phyloP scores from a whole-genome alignment of 2,797 vertebrate species.

The Melanotaenia nigrans region DNA sequence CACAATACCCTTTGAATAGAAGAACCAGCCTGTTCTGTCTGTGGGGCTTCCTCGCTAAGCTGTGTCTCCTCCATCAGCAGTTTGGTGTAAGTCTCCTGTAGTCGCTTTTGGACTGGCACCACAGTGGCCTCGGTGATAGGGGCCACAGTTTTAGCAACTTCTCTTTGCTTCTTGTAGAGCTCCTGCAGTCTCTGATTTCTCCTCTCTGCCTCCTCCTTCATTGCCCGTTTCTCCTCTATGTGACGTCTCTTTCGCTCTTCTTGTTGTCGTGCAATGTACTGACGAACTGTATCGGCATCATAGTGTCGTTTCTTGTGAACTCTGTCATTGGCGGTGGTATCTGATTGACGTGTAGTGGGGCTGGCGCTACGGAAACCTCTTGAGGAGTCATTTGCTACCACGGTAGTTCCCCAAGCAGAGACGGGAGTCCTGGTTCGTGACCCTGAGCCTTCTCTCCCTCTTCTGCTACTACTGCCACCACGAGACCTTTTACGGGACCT shows the following conservation, averaged over 20 bases:
- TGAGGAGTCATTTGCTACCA: conserved; percentile 34
- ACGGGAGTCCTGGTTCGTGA: conserved; percentile 64
- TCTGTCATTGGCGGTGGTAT: conserved; percentile 75
- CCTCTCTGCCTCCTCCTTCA: conserved; percentile 90
- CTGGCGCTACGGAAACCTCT: conserved; percentile 85
- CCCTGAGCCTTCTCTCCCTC: conserved; percentile 70
- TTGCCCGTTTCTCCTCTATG: conserved; percentile 88
- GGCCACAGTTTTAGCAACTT: conserved; percentile 59
- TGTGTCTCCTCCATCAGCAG: conserved; percentile 85
- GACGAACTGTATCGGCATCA: conserved; percentile 90
- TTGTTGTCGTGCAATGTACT: conserved; percentile 92
- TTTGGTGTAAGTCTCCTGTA: conserved; percentile 92
- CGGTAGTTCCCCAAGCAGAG: conserved; percentile 55
- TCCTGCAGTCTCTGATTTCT: conserved; percentile 93
- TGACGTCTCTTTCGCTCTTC: conserved; percentile 91
- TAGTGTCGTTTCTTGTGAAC: conserved; percentile 92
- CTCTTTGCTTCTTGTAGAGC: conserved; percentile 93
- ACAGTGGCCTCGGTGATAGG: conserved; percentile 67
- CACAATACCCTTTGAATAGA: conserved; percentile 62
- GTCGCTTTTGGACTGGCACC: conserved; percentile 77
- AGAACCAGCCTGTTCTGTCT: conserved; percentile 46
- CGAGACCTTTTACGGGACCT: conserved; percentile 57
- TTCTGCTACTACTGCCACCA: conserved; percentile 41
- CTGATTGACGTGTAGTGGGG: conserved; percentile 82
- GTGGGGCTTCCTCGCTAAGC: conserved; percentile 77